Evolutionary conservation across 2,797 vertebrate species (phyloP), one percentile per base, ranked within the genome.

Genomic region (Syndactyla subalaris): DNA sequence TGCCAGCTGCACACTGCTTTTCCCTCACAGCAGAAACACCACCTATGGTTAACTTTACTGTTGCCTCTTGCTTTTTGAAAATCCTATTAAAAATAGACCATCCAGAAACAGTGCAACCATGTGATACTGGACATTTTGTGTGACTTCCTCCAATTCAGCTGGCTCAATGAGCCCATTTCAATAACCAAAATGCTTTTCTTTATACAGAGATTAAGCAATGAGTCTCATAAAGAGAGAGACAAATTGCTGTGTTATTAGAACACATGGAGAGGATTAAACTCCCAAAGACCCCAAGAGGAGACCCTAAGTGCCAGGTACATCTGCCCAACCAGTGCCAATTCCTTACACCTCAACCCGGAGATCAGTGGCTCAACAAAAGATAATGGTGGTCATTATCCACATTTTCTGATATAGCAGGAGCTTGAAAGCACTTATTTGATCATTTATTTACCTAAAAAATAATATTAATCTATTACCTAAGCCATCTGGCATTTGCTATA

Each of bases 111-210:
- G 34, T 10, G 73, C 74, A 59, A 49, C 74, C 88, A 72, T 39
- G 75, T 65, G 76, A 83, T 20, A 41, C 16, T 18, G 51, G 30
- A 36, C 3, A 11, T 83, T 94, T 85, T 85, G 82, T 59, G 68
- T 23, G 58, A 92, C 79, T 88, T 94, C 92, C 85, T 89, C 39
- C 88, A 85, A 92, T 95, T 92, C 90, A 85, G 51, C 36, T 30
- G 63, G 20, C 70, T 79, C 89, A 52, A 6, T 32, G 52, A 61
- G 45, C 52, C 81, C 62, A 76, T 68, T 80, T 71, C 89, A 84
- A 8, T 29, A 78, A 83, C 51, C 89, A 78, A 92, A 89, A 83
- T 52, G 32, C 32, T 79, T 79, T 78, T 88, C 49, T 58, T 86
- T 46, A 29, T 67, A 48, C 8, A 22, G 51, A 81, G 58, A 75